Percentiles rank a stretch among this genome's conserved stretches.
Conservation (phyloP, 2,888 invertebrate species). For the Embidobia sp. region DNA sequence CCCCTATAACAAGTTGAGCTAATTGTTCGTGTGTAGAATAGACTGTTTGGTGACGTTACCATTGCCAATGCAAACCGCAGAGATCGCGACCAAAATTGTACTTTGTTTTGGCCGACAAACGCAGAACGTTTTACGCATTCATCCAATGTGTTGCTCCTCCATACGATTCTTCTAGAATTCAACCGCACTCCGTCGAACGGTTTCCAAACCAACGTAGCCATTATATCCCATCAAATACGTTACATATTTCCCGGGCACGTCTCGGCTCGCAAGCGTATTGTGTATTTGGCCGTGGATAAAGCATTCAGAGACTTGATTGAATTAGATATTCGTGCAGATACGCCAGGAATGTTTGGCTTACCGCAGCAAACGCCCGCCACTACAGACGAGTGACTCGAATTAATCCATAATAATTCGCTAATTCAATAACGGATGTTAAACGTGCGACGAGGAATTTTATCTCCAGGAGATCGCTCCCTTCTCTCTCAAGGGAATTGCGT, state of each 20-base stretch:
- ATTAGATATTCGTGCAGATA: conserved; percentile 50
- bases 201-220: conserved; percentile 1
- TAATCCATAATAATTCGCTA: conserved; percentile 53
- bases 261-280: conserved; percentile 15
- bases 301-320: conserved; percentile 47
- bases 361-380: conserved; percentile 47
- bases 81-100: conserved; percentile 7
- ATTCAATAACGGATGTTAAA: conserved; percentile 25
- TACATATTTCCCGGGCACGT: conserved; percentile 39
- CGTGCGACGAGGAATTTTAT: conserved; percentile 8
- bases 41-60: conserved; percentile 47
- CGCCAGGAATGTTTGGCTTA: conserved; percentile 48
- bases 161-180: conserved; percentile 29
- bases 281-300: conserved; percentile 44
- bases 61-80: conserved; percentile 2
- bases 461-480: not conserved
- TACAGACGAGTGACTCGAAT: conserved; percentile 49
- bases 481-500: no score
- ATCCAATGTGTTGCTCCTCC: conserved; percentile 76
- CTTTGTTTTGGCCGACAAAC: conserved; percentile 13
- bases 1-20: conserved; percentile 1
- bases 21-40: conserved; percentile 67
- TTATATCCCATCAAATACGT: conserved; percentile 27
- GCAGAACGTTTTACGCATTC: conserved; percentile 42
- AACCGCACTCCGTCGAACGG: not conserved